These are phyloP conservation scores for Hydrolagus affinis DNA, from an alignment of 2,113 vertebrate genomes.

Conservation along the genomic window DNA sequence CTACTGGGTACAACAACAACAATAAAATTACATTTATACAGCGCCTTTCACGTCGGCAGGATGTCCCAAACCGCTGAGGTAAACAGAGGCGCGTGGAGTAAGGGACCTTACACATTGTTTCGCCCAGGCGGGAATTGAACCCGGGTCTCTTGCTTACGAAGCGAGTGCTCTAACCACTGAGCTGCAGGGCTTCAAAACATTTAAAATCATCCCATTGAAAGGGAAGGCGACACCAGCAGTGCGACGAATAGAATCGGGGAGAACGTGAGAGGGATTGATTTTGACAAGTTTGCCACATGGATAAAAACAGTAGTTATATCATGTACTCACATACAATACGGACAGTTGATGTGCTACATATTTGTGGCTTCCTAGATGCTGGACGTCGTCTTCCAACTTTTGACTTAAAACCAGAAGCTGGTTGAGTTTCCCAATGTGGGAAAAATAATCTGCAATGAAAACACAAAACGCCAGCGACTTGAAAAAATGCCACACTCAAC, in stretches of 20 bases:
- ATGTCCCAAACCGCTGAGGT: no score
- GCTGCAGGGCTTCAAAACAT: no score
- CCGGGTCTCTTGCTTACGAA: no score
- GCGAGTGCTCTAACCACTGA: no score
- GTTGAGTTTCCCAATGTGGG: slow-evolving; percentile 61
- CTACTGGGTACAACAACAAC: no score
- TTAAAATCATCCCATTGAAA: not conserved
- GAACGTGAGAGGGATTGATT: not conserved
- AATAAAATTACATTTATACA: no score
- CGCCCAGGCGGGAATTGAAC: no score
- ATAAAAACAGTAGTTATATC: no score
- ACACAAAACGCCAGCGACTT: slow-evolving; percentile 6
- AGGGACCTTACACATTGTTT: no score
- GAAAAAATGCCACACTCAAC: not conserved
- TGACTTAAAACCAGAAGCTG: slow-evolving; percentile 65
- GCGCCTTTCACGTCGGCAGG: no score
- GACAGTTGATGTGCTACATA: slow-evolving; percentile 69
- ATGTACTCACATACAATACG: slow-evolving; percentile 59
- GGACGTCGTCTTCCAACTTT: slow-evolving; percentile 64
- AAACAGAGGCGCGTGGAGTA: no score
- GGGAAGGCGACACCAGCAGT: not conserved
- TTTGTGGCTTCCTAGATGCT: slow-evolving; percentile 67
- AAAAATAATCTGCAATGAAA: slow-evolving; percentile 55
- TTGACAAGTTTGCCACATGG: not conserved
- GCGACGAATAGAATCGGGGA: not conserved